These are phyloP conservation scores for Acronicta psi DNA, from an alignment of 2,888 invertebrate species.

Conservation along the genomic window DNA sequence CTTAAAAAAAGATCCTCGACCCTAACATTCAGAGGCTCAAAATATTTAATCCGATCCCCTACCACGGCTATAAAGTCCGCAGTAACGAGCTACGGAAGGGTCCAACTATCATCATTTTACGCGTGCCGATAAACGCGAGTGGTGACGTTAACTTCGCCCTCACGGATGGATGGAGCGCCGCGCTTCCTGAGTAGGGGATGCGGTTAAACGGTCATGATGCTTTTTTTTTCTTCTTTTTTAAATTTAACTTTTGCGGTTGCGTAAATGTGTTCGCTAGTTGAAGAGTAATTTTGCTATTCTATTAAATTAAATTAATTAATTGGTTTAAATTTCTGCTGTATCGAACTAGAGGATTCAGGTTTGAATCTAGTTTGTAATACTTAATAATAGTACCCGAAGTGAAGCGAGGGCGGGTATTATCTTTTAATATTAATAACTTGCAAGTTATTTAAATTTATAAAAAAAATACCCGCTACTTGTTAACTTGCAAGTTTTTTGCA, in stretches of 20 bases:
- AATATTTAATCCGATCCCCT: constrained; percentile 51
- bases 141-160: constrained; percentile 45
- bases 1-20: constrained; percentile 9
- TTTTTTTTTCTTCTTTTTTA: constrained; percentile 22
- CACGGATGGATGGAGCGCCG: constrained; percentile 37
- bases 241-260: not conserved
- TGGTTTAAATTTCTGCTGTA: no score
- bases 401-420: no score
- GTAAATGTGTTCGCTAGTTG: not conserved
- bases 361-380: no score
- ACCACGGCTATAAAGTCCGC: constrained; percentile 44
- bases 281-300: not conserved
- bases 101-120: constrained; percentile 67
- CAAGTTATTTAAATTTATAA: no score
- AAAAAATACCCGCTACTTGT: no score
- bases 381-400: no score
- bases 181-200: constrained; percentile 37
- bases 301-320: no score
- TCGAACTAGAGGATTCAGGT: no score
- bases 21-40: constrained; percentile 6
- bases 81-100: constrained; percentile 60
- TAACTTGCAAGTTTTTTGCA: no score
- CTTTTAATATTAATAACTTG: no score
- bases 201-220: constrained; percentile 15
- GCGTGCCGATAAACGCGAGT: constrained; percentile 63